Conservation (phyloP, 2,113 vertebrate genomes). For the Salvator merianae region DNA sequence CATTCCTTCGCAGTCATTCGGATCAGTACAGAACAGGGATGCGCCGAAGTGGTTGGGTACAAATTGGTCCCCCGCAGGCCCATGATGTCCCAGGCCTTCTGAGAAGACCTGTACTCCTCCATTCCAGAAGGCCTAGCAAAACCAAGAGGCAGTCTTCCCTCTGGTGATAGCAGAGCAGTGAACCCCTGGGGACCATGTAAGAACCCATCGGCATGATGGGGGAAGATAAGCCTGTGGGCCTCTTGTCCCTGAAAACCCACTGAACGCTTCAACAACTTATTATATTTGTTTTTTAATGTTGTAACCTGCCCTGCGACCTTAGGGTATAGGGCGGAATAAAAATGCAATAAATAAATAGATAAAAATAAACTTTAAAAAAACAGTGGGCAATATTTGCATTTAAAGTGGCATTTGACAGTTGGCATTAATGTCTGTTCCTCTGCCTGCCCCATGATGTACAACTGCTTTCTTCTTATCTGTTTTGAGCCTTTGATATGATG, state of each 20-base stretch:
- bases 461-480: neutral
- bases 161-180: too few relatives aligned
- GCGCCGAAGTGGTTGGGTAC: too few relatives aligned
- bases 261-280: neutral
- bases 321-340: too few relatives aligned
- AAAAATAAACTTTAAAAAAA: neutral
- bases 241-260: neutral
- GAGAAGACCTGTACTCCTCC: too few relatives aligned
- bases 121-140: too few relatives aligned
- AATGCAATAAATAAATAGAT: too few relatives aligned
- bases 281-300: too few relatives aligned
- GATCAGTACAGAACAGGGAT: neutral
- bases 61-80: too few relatives aligned
- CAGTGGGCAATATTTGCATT: neutral
- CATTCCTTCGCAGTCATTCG: neutral
- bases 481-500: neutral
- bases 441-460: neutral
- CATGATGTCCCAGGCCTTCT: too few relatives aligned
- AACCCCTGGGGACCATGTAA: too few relatives aligned
- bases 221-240: neutral
- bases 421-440: neutral
- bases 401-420: neutral
- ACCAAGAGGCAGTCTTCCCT: too few relatives aligned
- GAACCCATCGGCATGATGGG: neutral
- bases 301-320: too few relatives aligned